Base-by-base conservation (phyloP, 2,113 vertebrate genomes). In the Tragelaphus imberbis region DNA sequence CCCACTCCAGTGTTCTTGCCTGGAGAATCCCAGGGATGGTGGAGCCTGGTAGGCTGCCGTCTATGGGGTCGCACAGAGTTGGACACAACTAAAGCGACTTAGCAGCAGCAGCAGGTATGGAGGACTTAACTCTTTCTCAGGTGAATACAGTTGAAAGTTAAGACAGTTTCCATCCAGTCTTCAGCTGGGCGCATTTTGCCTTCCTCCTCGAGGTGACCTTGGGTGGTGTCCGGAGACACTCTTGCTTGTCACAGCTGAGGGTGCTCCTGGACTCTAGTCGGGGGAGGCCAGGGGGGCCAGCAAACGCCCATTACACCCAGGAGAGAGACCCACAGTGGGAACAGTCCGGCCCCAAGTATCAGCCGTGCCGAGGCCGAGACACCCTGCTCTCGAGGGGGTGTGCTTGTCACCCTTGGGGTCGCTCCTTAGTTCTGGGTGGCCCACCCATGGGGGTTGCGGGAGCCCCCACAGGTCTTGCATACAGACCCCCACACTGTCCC, bases 251-350 rank as follows among this genome's bases (percentile, higher is more conserved):
- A n/a, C 15, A 8, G 3, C 51, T 10, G 23, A 33, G 30, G 58
- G 58, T 44, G 59, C 68, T 80, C 0, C 28, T 19, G 44, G 51
- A 44, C 0, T 25, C n/a, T 0, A 36, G 68, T 14, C 17, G 13
- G 63, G 7, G 28, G 89, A 84, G 77, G 25, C 47, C 13, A 0
- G 16, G 19, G n/a, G 2, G 3, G 6, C 30, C 7, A 15, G n/a
- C 9, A 4, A 7, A 14, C 4, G 1, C 23, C 6, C 59, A 0
- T 2, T 0, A 6, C 10, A 9, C 21, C 0, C 53, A 25, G 68
- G 40, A 59, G 2, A 2, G 19, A n/a, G 1, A 58, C 49, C 14
- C 11, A 2, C 3, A 0, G 1, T n/a, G 15, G 53, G n/a, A 23
- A 6, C 0, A 16, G 5, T 2, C 13, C 0, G 4, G 7, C 33